These are phyloP conservation scores for Rhea pennata DNA, from an alignment of 2,113 vertebrate species.

Conservation along the genomic window DNA sequence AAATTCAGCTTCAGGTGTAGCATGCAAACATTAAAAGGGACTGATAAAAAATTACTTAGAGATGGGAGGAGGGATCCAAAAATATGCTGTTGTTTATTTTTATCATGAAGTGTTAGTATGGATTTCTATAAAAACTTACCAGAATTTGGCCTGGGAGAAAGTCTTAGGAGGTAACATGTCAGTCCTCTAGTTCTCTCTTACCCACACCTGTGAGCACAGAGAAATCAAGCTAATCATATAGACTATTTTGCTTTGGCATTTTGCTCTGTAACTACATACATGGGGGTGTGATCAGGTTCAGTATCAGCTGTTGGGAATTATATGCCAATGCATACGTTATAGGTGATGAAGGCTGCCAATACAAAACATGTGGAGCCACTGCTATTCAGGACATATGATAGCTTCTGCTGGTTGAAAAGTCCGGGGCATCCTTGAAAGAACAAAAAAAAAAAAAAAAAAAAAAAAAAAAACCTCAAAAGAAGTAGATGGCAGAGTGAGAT, in stretches of 20 bases:
- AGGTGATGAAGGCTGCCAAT: not conserved
- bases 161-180: fast-evolving
- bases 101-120: not conserved
- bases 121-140: not conserved
- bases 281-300: not conserved
- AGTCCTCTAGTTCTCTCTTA: not conserved
- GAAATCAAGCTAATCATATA: not conserved
- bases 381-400: not conserved
- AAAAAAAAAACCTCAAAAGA: too few species aligned
- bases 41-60: not conserved
- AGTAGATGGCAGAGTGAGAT: not conserved
- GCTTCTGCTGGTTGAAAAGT: not conserved
- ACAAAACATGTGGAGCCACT: not conserved
- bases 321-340: not conserved
- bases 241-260: not conserved
- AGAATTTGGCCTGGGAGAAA: not conserved
- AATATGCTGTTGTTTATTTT: not conserved
- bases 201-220: not conserved
- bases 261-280: not conserved
- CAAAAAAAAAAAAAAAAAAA: not conserved
- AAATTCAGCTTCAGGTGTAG: not conserved
- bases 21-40: not conserved
- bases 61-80: not conserved
- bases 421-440: not conserved
- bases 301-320: not conserved